These are phyloP conservation scores for Argyresthia goedartella DNA, from an alignment of 2,888 invertebrate species.

Conservation along the genomic window DNA sequence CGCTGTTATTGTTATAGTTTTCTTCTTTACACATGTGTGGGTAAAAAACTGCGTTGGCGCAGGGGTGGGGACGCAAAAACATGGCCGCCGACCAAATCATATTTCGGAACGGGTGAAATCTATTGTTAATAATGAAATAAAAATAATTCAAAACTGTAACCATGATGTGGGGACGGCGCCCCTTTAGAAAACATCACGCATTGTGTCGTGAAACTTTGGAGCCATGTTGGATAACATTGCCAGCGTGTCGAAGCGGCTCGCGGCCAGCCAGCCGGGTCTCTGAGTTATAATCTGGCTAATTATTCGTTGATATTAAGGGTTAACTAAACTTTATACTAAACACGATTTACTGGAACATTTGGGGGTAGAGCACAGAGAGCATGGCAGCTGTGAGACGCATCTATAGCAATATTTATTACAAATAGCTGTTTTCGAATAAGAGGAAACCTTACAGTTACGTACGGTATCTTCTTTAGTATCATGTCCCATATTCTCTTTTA, in stretches of 20 bases:
- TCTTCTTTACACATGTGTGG: constrained; percentile 16
- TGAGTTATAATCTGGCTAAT: neutral
- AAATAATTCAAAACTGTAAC: constrained; percentile 33
- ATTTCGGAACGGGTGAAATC: constrained; percentile 67
- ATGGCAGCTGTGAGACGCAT: no score
- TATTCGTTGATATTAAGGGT: neutral
- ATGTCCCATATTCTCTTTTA: no score
- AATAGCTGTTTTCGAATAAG: no score
- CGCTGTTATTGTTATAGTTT: constrained; percentile 34
- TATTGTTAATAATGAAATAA: constrained; percentile 56
- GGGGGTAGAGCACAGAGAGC: no score
- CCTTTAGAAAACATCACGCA: constrained; percentile 14
- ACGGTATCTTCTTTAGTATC: no score
- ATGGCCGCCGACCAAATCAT: constrained; percentile 66
- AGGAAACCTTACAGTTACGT: no score
- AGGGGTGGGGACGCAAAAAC: constrained; percentile 30
- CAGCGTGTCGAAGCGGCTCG: constrained; percentile 41
- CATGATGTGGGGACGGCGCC: constrained; percentile 21
- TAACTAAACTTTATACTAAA: neutral
- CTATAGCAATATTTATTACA: no score
- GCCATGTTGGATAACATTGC: constrained; percentile 58
- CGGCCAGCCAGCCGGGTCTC: neutral
- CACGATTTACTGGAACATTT: no score
- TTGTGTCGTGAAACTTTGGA: constrained; percentile 24
- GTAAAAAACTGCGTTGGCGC: constrained; percentile 29